A percentile compares a stretch with the other conserved stretches of the same genome.
phyloP scores from a whole-genome alignment of 2,888 invertebrate species.

The Drosophila setosimentum region DNA sequence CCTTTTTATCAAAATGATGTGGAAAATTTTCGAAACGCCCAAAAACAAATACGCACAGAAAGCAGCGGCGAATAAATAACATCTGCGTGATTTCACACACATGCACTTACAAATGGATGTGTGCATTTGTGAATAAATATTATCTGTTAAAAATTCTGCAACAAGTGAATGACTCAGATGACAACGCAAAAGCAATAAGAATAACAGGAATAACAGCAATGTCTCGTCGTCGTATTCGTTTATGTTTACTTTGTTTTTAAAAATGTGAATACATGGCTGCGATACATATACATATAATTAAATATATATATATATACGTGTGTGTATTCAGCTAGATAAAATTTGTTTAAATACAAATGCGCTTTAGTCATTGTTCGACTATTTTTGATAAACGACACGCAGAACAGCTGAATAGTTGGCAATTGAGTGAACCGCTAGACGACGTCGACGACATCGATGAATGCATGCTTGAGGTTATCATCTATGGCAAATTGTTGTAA shows the following conservation, averaged over 20 bases:
- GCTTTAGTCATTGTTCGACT: conserved; percentile 9
- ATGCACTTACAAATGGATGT: conserved; percentile 13
- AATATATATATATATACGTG: conserved; percentile 8
- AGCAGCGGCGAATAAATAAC: conserved; percentile 31
- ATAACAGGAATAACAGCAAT: conserved; percentile 62
- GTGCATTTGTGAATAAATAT: conserved; percentile 46
- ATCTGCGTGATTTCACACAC: conserved; percentile 26
- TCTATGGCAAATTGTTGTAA: conserved; percentile 35
- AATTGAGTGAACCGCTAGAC: conserved; percentile 35
- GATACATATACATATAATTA: conserved; percentile 16
- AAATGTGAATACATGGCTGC: conserved; percentile 43
- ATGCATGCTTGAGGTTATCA: conserved; percentile 64
- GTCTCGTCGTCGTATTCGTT: conserved; percentile 29
- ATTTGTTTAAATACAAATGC: conserved; percentile 51
- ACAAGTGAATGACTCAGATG: conserved; percentile 77
- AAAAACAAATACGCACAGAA: conserved; percentile 27
- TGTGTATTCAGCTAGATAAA: conserved; percentile 32
- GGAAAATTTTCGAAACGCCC: conserved; percentile 50
- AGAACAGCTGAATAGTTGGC: conserved; percentile 49
- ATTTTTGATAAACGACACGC: conserved; percentile 48
- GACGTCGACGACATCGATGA: conserved; percentile 12
- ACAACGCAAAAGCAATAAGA: conserved; percentile 58
- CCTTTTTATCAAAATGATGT: conserved; percentile 56
- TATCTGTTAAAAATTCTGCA: conserved; percentile 75
- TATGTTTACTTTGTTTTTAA: conserved; percentile 58